A percentile compares a stretch with the other conserved stretches of the same genome.
Evolutionary conservation across 1,140 invertebrate genomes (phyloP).

Genomic region (Sarcophaga peregrina): DNA sequence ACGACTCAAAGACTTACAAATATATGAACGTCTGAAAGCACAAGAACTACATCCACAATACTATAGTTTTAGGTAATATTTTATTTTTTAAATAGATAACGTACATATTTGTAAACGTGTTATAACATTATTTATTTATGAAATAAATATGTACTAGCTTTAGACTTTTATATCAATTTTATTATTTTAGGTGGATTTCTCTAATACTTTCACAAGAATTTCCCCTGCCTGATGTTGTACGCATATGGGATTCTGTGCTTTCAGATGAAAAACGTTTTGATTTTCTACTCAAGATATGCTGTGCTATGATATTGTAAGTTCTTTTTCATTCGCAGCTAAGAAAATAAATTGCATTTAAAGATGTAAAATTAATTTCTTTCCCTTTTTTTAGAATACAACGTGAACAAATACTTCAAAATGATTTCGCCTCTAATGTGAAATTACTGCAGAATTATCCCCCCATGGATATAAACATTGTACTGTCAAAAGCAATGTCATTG

Average conservation of each 20-base stretch:
- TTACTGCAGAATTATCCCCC: slow-evolving; percentile 87
- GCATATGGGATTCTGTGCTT: slow-evolving; percentile 96
- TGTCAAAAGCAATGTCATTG: slow-evolving; percentile 57
- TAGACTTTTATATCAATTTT: too few relatives aligned
- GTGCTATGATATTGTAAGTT: slow-evolving; percentile 95
- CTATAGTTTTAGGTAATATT: slow-evolving; percentile 84
- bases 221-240: slow-evolving; percentile 92
- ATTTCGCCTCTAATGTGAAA: slow-evolving; percentile 94
- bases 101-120: not conserved
- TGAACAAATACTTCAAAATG: slow-evolving; percentile 82
- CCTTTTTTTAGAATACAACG: slow-evolving; percentile 76
- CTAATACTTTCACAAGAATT: slow-evolving; percentile 98
- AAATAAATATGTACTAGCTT: too few relatives aligned
- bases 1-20: slow-evolving; percentile 78
- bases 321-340: not conserved
- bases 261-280: slow-evolving; percentile 88
- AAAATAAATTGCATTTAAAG: not conserved
- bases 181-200: slow-evolving; percentile 83
- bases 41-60: slow-evolving; percentile 94
- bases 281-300: slow-evolving; percentile 92
- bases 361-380: slow-evolving; percentile 2
- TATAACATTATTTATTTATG: too few relatives aligned
- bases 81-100: not conserved
- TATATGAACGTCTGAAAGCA: slow-evolving; percentile 80
- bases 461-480: slow-evolving; percentile 73